Conservation (phyloP, 1,140 invertebrate genomes). For the Hormaphis cornu region DNA sequence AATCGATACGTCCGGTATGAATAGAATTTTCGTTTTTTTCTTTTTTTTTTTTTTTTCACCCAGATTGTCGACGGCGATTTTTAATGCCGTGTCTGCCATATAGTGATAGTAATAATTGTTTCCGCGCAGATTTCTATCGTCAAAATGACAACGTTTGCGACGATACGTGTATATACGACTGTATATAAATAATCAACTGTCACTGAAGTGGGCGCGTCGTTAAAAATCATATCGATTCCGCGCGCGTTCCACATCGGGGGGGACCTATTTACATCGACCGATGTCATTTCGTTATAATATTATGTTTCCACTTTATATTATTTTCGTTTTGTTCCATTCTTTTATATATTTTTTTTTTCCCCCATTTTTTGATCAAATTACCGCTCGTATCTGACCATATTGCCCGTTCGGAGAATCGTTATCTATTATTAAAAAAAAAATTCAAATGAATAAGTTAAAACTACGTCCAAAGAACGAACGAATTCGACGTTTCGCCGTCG, state of each 20-base stretch:
- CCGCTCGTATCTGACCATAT: no score
- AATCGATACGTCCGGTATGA: constrained; percentile 32
- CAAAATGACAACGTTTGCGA: neutral
- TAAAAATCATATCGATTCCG: constrained; percentile 29
- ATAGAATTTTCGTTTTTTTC: neutral
- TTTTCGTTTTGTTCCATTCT: no score
- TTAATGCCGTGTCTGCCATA: neutral
- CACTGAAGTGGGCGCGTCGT: neutral
- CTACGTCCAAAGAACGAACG: no score
- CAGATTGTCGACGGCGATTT: constrained; percentile 6
- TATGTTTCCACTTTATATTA: constrained; percentile 15
- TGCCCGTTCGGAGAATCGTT: no score
- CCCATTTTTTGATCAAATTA: constrained; percentile 1
- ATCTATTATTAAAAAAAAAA: no score
- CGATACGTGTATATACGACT: neutral
- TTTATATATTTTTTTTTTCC: neutral
- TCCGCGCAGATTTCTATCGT: constrained; percentile 11
- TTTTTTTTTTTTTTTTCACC: neutral
- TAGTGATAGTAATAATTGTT: no score
- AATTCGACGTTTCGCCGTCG: no score
- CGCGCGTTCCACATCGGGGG: neutral
- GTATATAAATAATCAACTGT: neutral
- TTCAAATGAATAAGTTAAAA: no score
- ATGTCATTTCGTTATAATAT: neutral
- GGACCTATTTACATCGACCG: constrained; percentile 6